phyloP scores from a whole-genome alignment of 2,113 vertebrate genomes.

The Motacilla tschutschensis region DNA sequence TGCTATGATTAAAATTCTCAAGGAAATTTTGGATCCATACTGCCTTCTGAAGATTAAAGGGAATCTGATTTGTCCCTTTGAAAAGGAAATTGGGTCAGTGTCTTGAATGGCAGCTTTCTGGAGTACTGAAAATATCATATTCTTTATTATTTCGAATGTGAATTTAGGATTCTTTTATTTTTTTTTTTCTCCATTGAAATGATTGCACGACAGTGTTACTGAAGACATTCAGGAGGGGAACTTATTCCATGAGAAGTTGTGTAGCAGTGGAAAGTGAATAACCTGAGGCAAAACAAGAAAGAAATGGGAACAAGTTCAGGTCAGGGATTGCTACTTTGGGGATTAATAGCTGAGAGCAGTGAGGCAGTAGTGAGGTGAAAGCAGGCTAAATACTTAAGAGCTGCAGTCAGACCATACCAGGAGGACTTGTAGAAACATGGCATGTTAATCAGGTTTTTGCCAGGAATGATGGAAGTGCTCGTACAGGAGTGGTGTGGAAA shows the following conservation, averaged over 20 bases:
- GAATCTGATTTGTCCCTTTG: background rate
- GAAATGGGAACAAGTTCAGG: conserved; percentile 15
- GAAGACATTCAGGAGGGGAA: background rate
- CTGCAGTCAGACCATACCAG: background rate
- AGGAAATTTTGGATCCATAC: background rate
- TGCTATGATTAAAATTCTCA: background rate
- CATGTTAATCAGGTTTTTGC: background rate
- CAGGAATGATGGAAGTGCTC: background rate
- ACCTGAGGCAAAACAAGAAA: conserved; percentile 35
- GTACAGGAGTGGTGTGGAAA: background rate
- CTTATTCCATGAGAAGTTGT: background rate
- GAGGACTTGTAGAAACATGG: conserved; percentile 19
- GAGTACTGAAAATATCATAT: background rate
- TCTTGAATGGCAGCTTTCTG: background rate
- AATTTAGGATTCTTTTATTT: background rate
- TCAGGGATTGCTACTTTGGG: conserved; percentile 19
- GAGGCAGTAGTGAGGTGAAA: background rate
- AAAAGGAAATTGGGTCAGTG: background rate
- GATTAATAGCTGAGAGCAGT: background rate
- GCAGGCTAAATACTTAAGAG: conserved; percentile 13
- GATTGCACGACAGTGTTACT: background rate
- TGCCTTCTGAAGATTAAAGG: background rate
- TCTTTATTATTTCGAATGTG: background rate
- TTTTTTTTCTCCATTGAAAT: background rate
- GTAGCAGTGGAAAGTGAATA: conserved; percentile 22